phyloP scores from a whole-genome alignment of 1,140 invertebrate genomes.

The Megathymus violae region DNA sequence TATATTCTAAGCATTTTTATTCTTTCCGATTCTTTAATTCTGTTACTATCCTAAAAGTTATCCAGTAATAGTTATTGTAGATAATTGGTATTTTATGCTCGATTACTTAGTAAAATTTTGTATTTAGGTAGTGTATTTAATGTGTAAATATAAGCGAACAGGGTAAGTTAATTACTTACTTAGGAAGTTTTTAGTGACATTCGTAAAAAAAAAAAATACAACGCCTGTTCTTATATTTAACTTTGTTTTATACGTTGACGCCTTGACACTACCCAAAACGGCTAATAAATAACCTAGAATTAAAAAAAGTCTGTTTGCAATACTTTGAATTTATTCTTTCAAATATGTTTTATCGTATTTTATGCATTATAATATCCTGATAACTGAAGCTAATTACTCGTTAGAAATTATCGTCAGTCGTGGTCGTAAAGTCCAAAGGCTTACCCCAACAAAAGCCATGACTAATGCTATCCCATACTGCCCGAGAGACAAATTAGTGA shows the following conservation, averaged over 20 bases:
- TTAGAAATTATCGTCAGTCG: not conserved
- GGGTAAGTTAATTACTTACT: no score
- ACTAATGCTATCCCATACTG: constrained; percentile 52
- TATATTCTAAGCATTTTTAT: no score
- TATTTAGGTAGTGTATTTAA: no score
- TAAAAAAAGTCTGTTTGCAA: not conserved
- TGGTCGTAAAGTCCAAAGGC: constrained; percentile 26
- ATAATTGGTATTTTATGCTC: no score
- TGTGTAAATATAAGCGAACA: no score
- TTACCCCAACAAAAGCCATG: constrained; percentile 48
- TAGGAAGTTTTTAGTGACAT: no score
- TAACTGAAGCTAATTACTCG: not conserved
- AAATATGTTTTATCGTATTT: not conserved
- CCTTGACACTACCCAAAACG: not conserved
- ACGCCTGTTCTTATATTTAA: not conserved
- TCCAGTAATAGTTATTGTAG: no score
- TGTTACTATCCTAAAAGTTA: no score
- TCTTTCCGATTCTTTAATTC: no score
- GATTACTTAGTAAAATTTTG: no score
- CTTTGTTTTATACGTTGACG: not conserved
- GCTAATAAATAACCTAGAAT: not conserved
- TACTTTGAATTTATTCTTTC: not conserved
- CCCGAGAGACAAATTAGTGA: constrained; percentile 61
- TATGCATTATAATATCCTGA: not conserved
- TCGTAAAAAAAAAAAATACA: no score